These are phyloP conservation scores for Melinopterus prodromus DNA, from an alignment of 2,888 invertebrate species.

Conservation along the genomic window DNA sequence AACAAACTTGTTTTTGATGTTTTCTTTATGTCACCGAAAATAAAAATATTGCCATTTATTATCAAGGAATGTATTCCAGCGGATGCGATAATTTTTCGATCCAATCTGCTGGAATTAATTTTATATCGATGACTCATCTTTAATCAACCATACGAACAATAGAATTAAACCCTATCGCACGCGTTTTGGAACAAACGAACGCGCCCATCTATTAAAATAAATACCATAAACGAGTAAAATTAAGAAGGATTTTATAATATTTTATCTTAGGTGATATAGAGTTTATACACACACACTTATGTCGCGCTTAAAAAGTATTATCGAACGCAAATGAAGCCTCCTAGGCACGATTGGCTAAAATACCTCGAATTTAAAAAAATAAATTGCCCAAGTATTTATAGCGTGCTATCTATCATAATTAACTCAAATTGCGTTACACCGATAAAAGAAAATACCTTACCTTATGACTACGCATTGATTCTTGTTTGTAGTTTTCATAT, in stretches of 20 bases:
- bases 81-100: not conserved
- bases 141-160: not conserved
- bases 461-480: slow-evolving; percentile 96
- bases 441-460: slow-evolving; percentile 58
- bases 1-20: too few species aligned
- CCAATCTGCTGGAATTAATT: not conserved
- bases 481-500: slow-evolving; percentile 75
- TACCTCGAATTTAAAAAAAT: not conserved
- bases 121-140: not conserved
- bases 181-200: not conserved
- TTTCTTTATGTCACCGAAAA: too few species aligned
- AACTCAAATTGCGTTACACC: not conserved
- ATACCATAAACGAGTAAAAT: not conserved
- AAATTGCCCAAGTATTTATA: not conserved
- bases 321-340: not conserved
- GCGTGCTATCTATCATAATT: not conserved
- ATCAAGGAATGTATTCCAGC: not conserved
- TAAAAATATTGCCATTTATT: not conserved
- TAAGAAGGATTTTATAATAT: too few species aligned
- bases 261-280: too few species aligned
- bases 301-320: not conserved
- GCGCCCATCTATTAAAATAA: not conserved
- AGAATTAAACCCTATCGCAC: not conserved
- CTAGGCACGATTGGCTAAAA: not conserved
- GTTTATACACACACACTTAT: not conserved